phyloP scores from a whole-genome alignment of 2,797 vertebrate genomes.

The Erpetoichthys calabaricus region DNA sequence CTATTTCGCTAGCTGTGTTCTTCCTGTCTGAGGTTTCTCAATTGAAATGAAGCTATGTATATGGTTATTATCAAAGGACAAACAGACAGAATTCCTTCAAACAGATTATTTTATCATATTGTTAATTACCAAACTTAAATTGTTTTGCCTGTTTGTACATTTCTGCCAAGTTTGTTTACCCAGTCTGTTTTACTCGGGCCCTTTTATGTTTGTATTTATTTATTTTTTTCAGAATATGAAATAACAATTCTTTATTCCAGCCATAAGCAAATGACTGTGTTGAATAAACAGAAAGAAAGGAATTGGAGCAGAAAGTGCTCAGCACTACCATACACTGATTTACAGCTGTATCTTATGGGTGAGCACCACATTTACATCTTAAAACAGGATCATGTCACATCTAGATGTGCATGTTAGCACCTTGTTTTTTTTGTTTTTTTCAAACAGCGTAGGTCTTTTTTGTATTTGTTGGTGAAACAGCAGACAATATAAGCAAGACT shows the following conservation, averaged over 20 bases:
- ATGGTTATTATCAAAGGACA: no score
- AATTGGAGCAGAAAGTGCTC: slow-evolving; percentile 11
- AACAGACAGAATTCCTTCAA: no score
- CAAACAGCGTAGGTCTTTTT: slow-evolving; percentile 26
- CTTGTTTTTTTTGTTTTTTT: slow-evolving; percentile 26
- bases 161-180: slow-evolving; percentile 13
- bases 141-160: slow-evolving; percentile 11
- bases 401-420: slow-evolving; percentile 35
- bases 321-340: slow-evolving; percentile 13
- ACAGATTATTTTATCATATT: no score
- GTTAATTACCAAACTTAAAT: no score
- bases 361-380: slow-evolving; percentile 32
- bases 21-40: no score
- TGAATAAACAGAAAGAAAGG: slow-evolving; percentile 3
- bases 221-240: neutral
- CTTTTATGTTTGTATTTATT: slow-evolving; percentile 10
- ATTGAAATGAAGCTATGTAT: no score
- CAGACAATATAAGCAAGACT: slow-evolving; percentile 24
- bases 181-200: slow-evolving; percentile 25
- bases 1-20: no score
- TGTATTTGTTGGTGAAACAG: slow-evolving; percentile 51
- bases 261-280: slow-evolving; percentile 13
- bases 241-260: slow-evolving; percentile 1
- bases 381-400: slow-evolving; percentile 10
- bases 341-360: slow-evolving; percentile 16